Evolutionary conservation across 1,140 invertebrate species (phyloP), one percentile per base, ranked within the genome.

Genomic region (Drosophila kikkawai): DNA sequence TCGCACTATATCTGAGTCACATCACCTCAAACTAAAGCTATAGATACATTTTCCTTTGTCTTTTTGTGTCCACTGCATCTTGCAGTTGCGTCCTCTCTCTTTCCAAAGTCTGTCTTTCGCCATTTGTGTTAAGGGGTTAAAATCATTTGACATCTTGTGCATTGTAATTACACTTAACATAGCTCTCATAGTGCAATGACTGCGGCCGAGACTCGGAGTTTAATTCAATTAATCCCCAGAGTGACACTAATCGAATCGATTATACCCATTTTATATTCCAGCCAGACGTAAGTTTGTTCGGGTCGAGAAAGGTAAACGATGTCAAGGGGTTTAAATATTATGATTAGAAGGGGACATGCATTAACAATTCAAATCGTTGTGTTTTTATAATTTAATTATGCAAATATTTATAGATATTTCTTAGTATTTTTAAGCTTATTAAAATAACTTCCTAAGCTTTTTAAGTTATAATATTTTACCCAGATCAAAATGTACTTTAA

Each of bases 81-180:
- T 37, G 41, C 41, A 42, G n/a, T 29, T 9, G 70, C 75, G 58
- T 60, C 59, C 76, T 76, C 57, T 53, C 47, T 79, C 37, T 75
- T 34, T 60, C 64, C 32, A 8, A 32, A 15, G 47, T 37, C 47
- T 34, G 47, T 65, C 17, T 58, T n/a, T 48, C 0, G 44, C 61
- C 63, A 76, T 88, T 70, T 59, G 76, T 74, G 76, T 64, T 53
- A 87, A 80, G 84, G 83, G 83, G 83, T 87, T 83, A 78, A 88
- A 80, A 55, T 65, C 68, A 84, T 80, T 88, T 87, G 77, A 87
- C 84, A 87, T 80, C 77, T 75, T 80, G 80, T 70, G 80, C 65
- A 71, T 75, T 78, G 68, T 73, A 87, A 87, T 86, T 88, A 80
- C 65, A 58, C 50, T 64, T 75, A 69, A 88, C 17, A 73, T 44